phyloP scores from a whole-genome alignment of 2,113 vertebrate species.

The Scolopax mira region DNA sequence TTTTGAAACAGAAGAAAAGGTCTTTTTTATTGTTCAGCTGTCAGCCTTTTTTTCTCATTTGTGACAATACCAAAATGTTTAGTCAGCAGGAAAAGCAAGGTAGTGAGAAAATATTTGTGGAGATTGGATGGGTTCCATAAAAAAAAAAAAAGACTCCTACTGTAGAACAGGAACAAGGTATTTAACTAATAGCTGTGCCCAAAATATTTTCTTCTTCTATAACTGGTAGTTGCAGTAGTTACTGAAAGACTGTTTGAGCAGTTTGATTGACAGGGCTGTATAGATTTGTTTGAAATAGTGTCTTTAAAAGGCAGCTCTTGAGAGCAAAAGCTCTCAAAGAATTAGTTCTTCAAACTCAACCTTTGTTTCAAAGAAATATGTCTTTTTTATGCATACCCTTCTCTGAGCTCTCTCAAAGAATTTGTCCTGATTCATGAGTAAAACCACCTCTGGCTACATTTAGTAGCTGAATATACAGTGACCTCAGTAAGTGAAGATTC shows the following conservation, averaged over 20 bases:
- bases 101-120: conserved; percentile 43
- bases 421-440: not conserved
- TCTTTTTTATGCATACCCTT: not conserved
- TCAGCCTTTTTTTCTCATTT: conserved; percentile 37
- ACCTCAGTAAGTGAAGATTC: not conserved
- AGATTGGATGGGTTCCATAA: not conserved
- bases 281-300: not conserved
- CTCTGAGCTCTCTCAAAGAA: not conserved
- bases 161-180: not conserved
- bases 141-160: not conserved
- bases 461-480: not conserved
- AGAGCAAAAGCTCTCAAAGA: not conserved
- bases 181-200: not conserved
- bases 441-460: not conserved
- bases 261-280: not conserved
- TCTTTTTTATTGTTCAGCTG: conserved; percentile 29
- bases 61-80: conserved; percentile 38
- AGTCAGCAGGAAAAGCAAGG: conserved; percentile 17
- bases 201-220: conserved; percentile 38
- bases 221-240: not conserved
- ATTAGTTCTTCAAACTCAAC: not conserved
- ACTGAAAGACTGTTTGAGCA: not conserved
- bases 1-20: conserved; percentile 57
- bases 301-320: not conserved
- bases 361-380: not conserved